Evolutionary conservation across 2,113 vertebrate genomes (phyloP).

Genomic region (Burhinus oedicnemus): DNA sequence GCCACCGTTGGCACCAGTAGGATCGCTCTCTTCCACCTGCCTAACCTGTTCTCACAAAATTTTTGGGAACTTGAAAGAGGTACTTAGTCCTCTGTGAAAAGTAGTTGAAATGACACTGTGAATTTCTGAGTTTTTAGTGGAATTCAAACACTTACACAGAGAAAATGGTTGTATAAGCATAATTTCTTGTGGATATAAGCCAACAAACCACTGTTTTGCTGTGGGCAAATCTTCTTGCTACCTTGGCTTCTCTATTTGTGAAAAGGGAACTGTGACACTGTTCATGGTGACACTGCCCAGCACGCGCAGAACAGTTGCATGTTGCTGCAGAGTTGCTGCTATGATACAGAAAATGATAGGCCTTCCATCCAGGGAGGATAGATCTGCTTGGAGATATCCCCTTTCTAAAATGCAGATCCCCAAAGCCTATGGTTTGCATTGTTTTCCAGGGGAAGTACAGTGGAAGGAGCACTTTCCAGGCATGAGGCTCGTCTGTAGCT

Average conservation of each 20-base stretch:
- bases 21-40: background rate
- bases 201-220: background rate
- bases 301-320: background rate
- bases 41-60: background rate
- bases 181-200: background rate
- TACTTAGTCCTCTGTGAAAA: background rate
- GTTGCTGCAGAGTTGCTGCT: background rate
- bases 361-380: no score
- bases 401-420: background rate
- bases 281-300: background rate
- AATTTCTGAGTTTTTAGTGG: background rate
- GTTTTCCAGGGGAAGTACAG: background rate
- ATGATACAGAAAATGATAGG: background rate
- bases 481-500: fast-evolving
- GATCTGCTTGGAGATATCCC: background rate
- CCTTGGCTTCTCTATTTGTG: background rate
- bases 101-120: background rate
- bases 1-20: background rate
- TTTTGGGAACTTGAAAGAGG: background rate
- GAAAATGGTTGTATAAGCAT: background rate
- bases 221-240: background rate
- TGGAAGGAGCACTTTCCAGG: background rate
- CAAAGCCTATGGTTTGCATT: background rate
- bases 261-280: background rate
- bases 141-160: background rate